Evolutionary conservation across 2,797 vertebrate species (phyloP), one percentile per base, ranked within the genome.

Genomic region (Acanthornis magna): DNA sequence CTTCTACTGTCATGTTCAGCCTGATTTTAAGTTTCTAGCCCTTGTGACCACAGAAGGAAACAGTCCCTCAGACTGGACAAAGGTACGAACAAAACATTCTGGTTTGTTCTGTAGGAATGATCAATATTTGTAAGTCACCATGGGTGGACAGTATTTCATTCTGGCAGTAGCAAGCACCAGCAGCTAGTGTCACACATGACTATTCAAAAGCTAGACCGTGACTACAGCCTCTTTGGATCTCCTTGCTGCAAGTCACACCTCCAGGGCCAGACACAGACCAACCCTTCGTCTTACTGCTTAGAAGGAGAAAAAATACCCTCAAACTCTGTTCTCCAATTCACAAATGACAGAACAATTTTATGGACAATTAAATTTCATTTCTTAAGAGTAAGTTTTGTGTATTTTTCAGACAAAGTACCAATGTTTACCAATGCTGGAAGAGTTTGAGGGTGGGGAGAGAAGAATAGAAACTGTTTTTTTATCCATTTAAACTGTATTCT

Each of bases 111-210:
- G 34, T 13, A n/a, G 19, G 51, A 79, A 62, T 47, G 38, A 54
- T 50, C 58, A 36, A 4, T 54, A 40, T 36, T 45, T 71, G 3
- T 27, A 81, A 48, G 47, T 11, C 61, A 53, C 22, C 26, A 2
- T 3, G 23, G 40, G 23, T 38, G 38, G 66, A 15, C 18, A 47
- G 8, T 23, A 32, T 13, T 63, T 67, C 30, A 19, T 57, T 81
- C 26, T 36, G 32, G 55, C 65, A 89, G 81, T 57, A 47, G 36
- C 3, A 63, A 42, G 51, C 21, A 38, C n/a, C 30, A 43, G 45
- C 2, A 1, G 40, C 36, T 30, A 34, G 3, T 36, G 20, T 67
- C 25, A 36, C 13, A 23, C 3, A 1, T 1, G 5, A 14, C 43
- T 63, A 3, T 21, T 40, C 1, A 8, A 55, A 66, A 78, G 22